These are phyloP conservation scores for Saxicola maurus DNA, from an alignment of 2,797 vertebrate species.

Conservation along the genomic window DNA sequence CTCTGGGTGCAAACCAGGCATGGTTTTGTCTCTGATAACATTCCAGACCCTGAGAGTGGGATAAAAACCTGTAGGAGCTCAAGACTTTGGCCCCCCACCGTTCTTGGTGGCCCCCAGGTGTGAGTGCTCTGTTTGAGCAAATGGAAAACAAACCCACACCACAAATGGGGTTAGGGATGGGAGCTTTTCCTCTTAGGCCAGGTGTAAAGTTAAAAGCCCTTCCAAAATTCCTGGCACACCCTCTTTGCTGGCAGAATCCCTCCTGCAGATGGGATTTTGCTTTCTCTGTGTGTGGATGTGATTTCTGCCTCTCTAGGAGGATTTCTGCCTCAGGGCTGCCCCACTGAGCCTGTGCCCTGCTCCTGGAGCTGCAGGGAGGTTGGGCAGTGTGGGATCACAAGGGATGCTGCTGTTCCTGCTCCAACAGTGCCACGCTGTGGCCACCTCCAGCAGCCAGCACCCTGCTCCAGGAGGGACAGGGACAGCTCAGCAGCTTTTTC, in stretches of 20 bases:
- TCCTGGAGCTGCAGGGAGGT: background rate
- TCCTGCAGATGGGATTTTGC: background rate
- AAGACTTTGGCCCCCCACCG: background rate
- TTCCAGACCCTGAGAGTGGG: background rate
- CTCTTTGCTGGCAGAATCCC: background rate
- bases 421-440: conserved; percentile 57
- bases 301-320: background rate
- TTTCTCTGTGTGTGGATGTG: fast-evolving
- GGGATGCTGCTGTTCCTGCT: background rate
- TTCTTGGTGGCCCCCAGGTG: background rate
- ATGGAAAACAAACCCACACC: background rate
- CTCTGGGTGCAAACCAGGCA: background rate
- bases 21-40: background rate
- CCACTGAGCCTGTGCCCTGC: background rate
- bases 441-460: background rate
- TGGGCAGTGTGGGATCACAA: fast-evolving
- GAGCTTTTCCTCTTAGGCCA: background rate
- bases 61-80: background rate
- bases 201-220: background rate
- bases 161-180: background rate
- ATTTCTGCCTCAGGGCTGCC: background rate
- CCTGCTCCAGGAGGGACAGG: background rate
- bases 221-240: background rate
- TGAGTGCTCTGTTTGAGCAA: background rate
- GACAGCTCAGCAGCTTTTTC: background rate